These are phyloP conservation scores for Philereme transversata DNA, from an alignment of 2,888 invertebrate genomes.

Conservation along the genomic window DNA sequence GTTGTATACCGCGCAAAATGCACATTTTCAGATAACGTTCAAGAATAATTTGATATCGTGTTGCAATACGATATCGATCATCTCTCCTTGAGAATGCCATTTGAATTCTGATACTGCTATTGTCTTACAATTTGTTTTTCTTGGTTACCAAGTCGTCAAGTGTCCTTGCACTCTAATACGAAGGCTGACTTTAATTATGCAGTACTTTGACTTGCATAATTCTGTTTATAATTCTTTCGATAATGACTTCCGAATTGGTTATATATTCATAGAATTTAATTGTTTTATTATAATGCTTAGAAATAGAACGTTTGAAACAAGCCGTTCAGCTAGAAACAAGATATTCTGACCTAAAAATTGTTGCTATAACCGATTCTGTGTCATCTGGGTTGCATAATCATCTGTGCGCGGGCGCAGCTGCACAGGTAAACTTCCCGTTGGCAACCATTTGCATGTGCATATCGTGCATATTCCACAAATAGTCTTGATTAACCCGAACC, in stretches of 20 bases:
- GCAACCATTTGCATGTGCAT: conserved; percentile 31
- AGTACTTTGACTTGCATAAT: background rate
- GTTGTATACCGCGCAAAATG: background rate
- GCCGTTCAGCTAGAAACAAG: background rate
- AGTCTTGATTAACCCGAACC: conserved; percentile 31
- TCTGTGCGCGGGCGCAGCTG: conserved; percentile 18
- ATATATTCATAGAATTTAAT: background rate
- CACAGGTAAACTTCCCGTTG: conserved; percentile 34
- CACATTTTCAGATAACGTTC: conserved; percentile 5
- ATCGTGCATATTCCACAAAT: conserved; percentile 17
- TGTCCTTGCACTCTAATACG: conserved; percentile 11
- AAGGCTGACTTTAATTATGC: conserved; percentile 11
- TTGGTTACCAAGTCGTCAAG: background rate
- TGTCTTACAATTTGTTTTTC: background rate
- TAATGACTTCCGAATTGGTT: background rate
- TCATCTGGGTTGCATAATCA: conserved; percentile 19
- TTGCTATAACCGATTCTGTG: conserved; percentile 8
- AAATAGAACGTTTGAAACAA: background rate
- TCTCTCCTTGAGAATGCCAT: conserved; percentile 3
- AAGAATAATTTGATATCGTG: conserved; percentile 15
- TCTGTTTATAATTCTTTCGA: background rate
- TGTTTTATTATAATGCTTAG: background rate
- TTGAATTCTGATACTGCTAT: background rate
- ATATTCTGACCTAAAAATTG: conserved; percentile 3
- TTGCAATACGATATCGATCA: conserved; percentile 9